phyloP scores from a whole-genome alignment of 2,113 vertebrate species.

The Sturnus vulgaris region DNA sequence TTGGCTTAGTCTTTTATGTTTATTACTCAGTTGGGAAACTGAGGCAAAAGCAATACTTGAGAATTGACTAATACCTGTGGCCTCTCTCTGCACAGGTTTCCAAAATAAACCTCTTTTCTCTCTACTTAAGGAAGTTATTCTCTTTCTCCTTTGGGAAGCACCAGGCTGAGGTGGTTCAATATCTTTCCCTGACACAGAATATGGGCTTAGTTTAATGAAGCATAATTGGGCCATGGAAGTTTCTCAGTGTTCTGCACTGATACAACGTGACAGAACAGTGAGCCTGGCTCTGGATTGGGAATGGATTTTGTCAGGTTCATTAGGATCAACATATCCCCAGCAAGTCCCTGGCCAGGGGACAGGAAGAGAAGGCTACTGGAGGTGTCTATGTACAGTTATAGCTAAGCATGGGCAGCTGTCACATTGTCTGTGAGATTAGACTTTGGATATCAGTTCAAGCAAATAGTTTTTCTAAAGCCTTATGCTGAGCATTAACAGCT shows the following conservation, averaged over 20 bases:
- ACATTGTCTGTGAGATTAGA: neutral
- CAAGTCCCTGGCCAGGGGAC: neutral
- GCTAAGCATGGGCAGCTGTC: neutral
- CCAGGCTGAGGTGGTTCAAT: neutral
- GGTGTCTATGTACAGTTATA: neutral
- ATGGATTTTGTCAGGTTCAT: neutral
- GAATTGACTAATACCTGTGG: neutral
- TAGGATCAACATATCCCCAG: neutral
- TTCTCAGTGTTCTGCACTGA: slow-evolving; percentile 4
- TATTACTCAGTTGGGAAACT: neutral
- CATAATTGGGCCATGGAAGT: slow-evolving; percentile 56
- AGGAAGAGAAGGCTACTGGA: neutral
- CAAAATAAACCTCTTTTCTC: neutral
- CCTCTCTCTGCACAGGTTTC: neutral
- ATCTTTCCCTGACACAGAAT: neutral
- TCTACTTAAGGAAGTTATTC: neutral
- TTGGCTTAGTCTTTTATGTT: neutral
- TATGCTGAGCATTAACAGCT: neutral
- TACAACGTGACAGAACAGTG: slow-evolving; percentile 23
- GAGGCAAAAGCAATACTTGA: neutral
- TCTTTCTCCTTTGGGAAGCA: neutral
- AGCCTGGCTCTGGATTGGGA: neutral
- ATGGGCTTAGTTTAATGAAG: slow-evolving; percentile 55
- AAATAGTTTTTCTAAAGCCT: neutral
- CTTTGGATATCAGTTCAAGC: neutral